phyloP scores from a whole-genome alignment of 1,140 invertebrate genomes.

The Drosophila dunni region DNA sequence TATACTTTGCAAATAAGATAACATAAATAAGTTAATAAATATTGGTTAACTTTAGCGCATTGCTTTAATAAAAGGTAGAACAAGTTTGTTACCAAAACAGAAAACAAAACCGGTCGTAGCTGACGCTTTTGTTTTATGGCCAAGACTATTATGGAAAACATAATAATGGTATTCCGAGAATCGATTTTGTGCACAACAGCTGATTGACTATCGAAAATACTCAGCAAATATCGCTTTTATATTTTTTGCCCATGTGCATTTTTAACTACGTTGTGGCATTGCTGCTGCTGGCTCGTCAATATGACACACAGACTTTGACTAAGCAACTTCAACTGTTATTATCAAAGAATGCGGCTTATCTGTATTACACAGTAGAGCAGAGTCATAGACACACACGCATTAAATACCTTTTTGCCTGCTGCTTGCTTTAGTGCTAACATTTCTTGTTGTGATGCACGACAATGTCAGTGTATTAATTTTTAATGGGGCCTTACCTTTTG shows the following conservation, averaged over 20 bases:
- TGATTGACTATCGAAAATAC: constrained; percentile 16
- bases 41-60: constrained; percentile 11
- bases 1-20: constrained; percentile 48
- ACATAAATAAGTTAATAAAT: constrained; percentile 54
- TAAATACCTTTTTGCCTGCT: not conserved
- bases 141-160: constrained; percentile 6
- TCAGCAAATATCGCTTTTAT: not conserved
- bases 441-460: constrained; percentile 23
- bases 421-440: constrained; percentile 2
- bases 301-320: constrained; percentile 32
- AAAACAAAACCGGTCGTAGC: constrained; percentile 20
- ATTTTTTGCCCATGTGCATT: constrained; percentile 15
- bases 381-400: not conserved
- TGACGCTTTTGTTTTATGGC: constrained; percentile 4
- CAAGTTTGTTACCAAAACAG: constrained; percentile 41
- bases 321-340: constrained; percentile 46
- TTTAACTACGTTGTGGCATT: not conserved
- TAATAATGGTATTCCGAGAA: constrained; percentile 14
- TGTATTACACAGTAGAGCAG: not conserved
- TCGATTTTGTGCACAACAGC: constrained; percentile 3
- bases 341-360: constrained; percentile 49
- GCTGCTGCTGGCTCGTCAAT: constrained; percentile 9
- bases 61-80: constrained; percentile 31
- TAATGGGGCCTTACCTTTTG: constrained; percentile 50
- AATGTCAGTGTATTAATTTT: constrained; percentile 45